Evolutionary conservation across 2,797 vertebrate genomes (phyloP), one percentile per base, ranked within the genome.

Genomic region (Chloroceryle inda): DNA sequence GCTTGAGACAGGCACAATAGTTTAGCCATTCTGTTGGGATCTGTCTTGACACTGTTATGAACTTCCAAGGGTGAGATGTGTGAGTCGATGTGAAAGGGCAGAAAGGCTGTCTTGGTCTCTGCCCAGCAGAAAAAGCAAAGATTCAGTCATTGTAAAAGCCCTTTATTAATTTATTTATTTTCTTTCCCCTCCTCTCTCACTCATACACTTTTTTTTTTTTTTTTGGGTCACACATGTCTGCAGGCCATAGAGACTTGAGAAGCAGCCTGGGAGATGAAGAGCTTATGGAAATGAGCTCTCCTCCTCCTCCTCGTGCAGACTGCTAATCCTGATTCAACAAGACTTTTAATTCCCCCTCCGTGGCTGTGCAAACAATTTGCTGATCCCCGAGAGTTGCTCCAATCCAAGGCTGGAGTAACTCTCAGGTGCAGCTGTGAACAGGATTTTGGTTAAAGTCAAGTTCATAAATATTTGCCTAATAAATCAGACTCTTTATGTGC

Each of bases 381-480:
- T 86, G 97, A 97, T 96, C 92, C 89, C 85, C 21, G 45, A 86
- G 84, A 64, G 56, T 78, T 94, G 45, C 77, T 91, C 84, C 92
- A 86, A 49, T 94, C 93, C 89, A 85, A 88, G 74, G 66, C 81
- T 91, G 83, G 94, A 89, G 79, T 84, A 95, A 94, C 78, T 81
- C 89, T 96, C 63, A 94, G 92, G 92, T 96, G 78, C 67, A 96
- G 85, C 85, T 56, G 69, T 71, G 89, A 94, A 87, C 79, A 69
- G 86, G 89, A 86, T 96, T 97, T 95, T 89, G 94, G 97, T 95
- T 87, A 91, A 96, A 96, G 76, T 96, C 87, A 96, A 94, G 80
- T 97, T 94, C 91, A 91, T 97, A 92, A 91, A 87, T 96, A 97
- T 97, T 97, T 98, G 91, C 89, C 73, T 94, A 97, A 95, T 97